A percentile compares a stretch with the other conserved stretches of the same genome.
phyloP scores from a whole-genome alignment of 2,797 vertebrate species.

The Adrianichthys oophorus region DNA sequence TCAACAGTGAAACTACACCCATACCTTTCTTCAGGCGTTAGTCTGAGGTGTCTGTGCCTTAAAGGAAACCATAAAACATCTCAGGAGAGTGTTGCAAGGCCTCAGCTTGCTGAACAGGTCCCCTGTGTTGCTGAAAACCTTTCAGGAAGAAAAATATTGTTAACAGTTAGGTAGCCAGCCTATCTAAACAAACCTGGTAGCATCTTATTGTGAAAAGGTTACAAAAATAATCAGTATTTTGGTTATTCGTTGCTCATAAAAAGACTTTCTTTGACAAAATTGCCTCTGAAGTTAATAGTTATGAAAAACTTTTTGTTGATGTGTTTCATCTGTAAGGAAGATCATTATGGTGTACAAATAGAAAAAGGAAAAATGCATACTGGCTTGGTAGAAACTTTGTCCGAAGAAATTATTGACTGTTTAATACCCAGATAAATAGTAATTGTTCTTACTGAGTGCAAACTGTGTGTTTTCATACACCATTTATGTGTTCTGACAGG shows the following conservation, averaged over 20 bases:
- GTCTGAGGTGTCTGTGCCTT: constrained; percentile 56
- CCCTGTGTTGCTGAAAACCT: constrained; percentile 50
- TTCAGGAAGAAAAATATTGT: constrained; percentile 47
- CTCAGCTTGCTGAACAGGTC: constrained; percentile 61
- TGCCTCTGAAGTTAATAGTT: constrained; percentile 28
- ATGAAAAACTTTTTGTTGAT: constrained; percentile 13
- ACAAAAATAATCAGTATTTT: constrained; percentile 34
- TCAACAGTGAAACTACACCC: not conserved
- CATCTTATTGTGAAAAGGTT: constrained; percentile 44
- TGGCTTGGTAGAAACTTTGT: too few relatives aligned
- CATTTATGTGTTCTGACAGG: constrained; percentile 69
- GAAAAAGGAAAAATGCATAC: too few relatives aligned
- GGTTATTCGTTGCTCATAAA: constrained; percentile 38
- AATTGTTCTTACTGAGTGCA: constrained; percentile 9
- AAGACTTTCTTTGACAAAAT: constrained; percentile 33
- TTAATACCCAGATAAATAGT: constrained; percentile 5
- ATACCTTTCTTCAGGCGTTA: constrained; percentile 43
- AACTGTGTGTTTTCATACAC: not conserved
- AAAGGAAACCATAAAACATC: constrained; percentile 63
- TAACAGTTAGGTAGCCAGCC: constrained; percentile 61
- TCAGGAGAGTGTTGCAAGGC: constrained; percentile 57
- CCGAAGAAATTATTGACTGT: too few relatives aligned
- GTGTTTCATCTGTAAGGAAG: constrained; percentile 29
- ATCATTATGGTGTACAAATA: not conserved
- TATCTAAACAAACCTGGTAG: constrained; percentile 54